A percentile compares a stretch with the other conserved stretches of the same genome.
Evolutionary conservation across 2,797 vertebrate species (phyloP).

Genomic region (Podarcis lilfordi): DNA sequence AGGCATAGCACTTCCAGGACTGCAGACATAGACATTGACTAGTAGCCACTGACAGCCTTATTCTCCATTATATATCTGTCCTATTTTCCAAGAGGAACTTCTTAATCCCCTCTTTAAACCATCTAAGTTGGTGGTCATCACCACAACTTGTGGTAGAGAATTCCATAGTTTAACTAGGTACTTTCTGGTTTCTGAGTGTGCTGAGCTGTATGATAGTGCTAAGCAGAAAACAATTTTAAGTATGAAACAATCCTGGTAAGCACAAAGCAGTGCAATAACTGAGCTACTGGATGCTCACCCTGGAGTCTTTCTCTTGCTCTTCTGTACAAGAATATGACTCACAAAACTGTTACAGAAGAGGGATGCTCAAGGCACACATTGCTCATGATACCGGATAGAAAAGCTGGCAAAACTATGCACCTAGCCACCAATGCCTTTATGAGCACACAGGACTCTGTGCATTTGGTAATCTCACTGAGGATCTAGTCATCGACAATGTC

Average conservation of each 20-base stretch:
- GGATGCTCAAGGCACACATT: too few relatives aligned
- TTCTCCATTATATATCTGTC: too few relatives aligned
- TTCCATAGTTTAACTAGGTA: too few relatives aligned
- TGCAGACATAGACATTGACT: background rate
- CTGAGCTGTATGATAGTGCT: too few relatives aligned
- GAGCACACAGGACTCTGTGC: background rate
- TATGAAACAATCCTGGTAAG: too few relatives aligned
- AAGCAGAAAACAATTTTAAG: too few relatives aligned
- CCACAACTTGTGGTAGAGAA: background rate
- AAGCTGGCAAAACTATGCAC: background rate
- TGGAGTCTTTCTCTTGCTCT: background rate
- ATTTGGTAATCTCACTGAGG: background rate
- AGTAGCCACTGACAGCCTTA: background rate
- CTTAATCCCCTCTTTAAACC: background rate
- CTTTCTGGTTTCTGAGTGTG: too few relatives aligned
- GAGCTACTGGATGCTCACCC: too few relatives aligned
- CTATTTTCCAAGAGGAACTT: background rate
- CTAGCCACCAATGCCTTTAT: background rate
- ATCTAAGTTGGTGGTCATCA: background rate
- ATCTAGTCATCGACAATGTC: background rate
- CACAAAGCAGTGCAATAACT: too few relatives aligned
- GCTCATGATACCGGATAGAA: too few relatives aligned
- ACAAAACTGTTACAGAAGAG: background rate
- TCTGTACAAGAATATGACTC: background rate
- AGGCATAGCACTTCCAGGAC: background rate